Evolutionary conservation across 2,888 invertebrate genomes (phyloP), one percentile per base, ranked within the genome.

Genomic region (Pollenia labialis): DNA sequence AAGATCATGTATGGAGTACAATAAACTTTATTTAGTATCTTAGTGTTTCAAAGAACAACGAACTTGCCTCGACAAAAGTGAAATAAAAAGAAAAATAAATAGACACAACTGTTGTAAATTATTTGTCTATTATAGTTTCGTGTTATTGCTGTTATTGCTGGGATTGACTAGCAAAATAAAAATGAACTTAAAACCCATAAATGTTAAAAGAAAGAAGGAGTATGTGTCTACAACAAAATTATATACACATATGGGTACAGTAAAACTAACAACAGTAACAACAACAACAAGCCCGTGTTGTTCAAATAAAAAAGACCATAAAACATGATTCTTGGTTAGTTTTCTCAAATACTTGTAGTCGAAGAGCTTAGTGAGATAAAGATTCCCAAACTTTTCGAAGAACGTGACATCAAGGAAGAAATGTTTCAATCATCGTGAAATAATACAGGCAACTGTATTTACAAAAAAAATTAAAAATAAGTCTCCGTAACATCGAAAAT

Each of bases 261-360:
- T 32, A 32, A 32, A 32, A 23, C 58, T 42, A 32, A 54, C 42
- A 68, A 44, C 58, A 75, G 52, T 68, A 82, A 69, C 40, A n/a
- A 32, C 68, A 23, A 18, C 46, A 62, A 48, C 48, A 69, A 79
- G 60, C 69, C 52, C 32, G 16, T 68, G 68, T 60, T 75, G 50
- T 75, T 32, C 60, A 68, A 74, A 56, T 54, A 81, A 64, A 23
- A 56, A n/a, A n/a, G 44, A 84, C 62, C 48, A 84, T 79, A 77
- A 79, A 84, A 84, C 64, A 84, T 79, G 72, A 79, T 79, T 84
- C 84, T 74, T 79, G 79, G 58, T 66, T 68, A 62, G 68, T 85
- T 74, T 62, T 74, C 68, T 40, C 46, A 44, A 8, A 48, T 52
- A 69, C 50, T 18, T 48, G 52, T 66, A 74, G 46, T 62, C 42